phyloP scores from a whole-genome alignment of 2,888 invertebrate species.

The Phengaris alcon region DNA sequence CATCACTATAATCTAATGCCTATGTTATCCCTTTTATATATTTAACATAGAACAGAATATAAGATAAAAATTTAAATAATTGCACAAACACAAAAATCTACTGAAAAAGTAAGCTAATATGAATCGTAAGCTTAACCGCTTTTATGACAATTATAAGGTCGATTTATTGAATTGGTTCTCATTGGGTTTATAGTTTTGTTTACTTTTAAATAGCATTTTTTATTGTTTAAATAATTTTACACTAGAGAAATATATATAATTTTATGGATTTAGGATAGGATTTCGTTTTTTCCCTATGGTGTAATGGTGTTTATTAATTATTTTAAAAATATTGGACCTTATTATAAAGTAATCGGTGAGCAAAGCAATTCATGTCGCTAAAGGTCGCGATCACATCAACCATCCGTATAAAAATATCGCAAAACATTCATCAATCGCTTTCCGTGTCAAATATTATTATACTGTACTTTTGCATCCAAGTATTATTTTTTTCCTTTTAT shows the following conservation, averaged over 20 bases:
- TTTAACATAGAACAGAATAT: not conserved
- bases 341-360: slow-evolving; percentile 30
- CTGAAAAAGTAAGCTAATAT: not conserved
- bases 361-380: slow-evolving; percentile 28
- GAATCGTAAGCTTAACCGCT: not conserved
- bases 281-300: slow-evolving; percentile 20
- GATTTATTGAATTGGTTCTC: no score
- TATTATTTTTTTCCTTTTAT: not conserved
- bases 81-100: not conserved
- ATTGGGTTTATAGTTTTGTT: no score
- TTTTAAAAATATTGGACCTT: slow-evolving; percentile 7
- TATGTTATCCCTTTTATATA: not conserved
- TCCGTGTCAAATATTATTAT: not conserved
- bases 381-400: slow-evolving; percentile 27
- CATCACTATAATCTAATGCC: not conserved
- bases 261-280: not conserved
- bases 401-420: slow-evolving; percentile 48
- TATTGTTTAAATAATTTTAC: no score
- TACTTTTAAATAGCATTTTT: no score
- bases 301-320: not conserved
- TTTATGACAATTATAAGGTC: not conserved
- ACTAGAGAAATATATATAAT: no score
- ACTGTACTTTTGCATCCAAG: not conserved
- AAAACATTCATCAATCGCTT: slow-evolving; percentile 32
- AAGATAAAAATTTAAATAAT: not conserved